Evolutionary conservation across 2,113 vertebrate species (phyloP), one percentile per base, ranked within the genome.

Genomic region (Nycticebus coucang): DNA sequence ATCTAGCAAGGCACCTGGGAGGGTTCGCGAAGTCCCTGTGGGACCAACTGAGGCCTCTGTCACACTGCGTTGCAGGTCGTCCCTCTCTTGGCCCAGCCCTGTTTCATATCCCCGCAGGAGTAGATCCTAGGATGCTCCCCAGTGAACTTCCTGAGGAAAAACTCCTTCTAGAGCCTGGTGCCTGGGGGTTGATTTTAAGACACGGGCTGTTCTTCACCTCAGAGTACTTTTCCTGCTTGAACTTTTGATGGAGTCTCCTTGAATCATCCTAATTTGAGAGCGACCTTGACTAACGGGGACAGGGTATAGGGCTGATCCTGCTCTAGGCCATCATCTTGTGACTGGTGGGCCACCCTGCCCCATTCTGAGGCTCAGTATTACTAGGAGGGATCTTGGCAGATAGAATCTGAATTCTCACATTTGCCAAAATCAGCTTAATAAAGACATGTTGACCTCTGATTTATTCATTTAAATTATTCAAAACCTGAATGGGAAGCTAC

Each of bases 381-480:
- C 33, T 30, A 77, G n/a, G n/a, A n/a, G n/a, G n/a, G n/a, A n/a
- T 80, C 5, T 12, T 72, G n/a, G n/a, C 7, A 45, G 21, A 15
- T 7, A 75, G 41, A 64, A 24, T 26, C 26, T 10, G 3, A 14
- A 26, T 30, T 7, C 33, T 93, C 59, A 78, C 28, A 35, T 50
- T 24, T 85, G 26, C 22, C 19, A 30, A 64, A 45, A 37, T 41
- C 30, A 79, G 3, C 18, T 90, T 37, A 14, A 21, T 69, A 2
- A 82, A 78, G 41, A 11, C 82, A 74, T 74, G 74, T 80, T 55
- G 62, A 37, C 62, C 22, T 66, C 55, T 66, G 10, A 17, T 55
- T 88, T 84, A 4, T 84, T 30, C 64, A 18, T 71, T 91, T 81
- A 85, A 89, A 77, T 80, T 80, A 81, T 35, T 93, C 22, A 60